Evolutionary conservation across 2,113 vertebrate genomes (phyloP).

Genomic region (Pterocles burchelli): DNA sequence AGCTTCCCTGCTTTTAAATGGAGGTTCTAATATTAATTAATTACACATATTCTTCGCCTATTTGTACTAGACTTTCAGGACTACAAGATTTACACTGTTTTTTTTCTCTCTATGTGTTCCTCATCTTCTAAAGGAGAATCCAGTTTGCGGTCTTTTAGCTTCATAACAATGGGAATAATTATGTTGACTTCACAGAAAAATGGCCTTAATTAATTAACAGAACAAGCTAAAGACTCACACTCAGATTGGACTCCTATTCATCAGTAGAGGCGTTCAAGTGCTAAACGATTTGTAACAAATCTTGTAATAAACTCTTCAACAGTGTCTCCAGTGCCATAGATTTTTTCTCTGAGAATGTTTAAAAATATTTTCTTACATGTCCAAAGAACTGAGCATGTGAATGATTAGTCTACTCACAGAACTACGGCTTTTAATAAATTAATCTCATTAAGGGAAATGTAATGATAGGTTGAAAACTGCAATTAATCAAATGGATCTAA

Average conservation of each 20-base stretch:
- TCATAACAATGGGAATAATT: not conserved
- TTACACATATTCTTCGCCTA: not conserved
- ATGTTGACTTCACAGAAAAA: not conserved
- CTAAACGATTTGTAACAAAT: not conserved
- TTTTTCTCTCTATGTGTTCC: not conserved
- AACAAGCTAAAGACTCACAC: not conserved
- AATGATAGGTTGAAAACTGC: not conserved
- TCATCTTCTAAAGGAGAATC: not conserved
- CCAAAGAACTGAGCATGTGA: not conserved
- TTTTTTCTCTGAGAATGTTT: not conserved
- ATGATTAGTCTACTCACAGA: not conserved
- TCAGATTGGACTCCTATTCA: not conserved
- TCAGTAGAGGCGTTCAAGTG: not conserved
- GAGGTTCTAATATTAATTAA: not conserved
- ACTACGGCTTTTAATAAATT: not conserved
- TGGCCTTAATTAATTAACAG: conserved; percentile 2
- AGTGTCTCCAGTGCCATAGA: not conserved
- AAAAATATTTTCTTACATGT: not conserved
- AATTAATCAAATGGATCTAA: not conserved
- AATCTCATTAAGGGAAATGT: not conserved
- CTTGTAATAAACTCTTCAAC: not conserved
- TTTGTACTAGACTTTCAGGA: not conserved
- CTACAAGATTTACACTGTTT: not conserved
- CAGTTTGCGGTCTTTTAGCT: not conserved
- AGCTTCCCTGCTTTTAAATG: not conserved